These are phyloP conservation scores for Ormyrus labotus DNA, from an alignment of 2,888 invertebrate genomes.

Conservation along the genomic window DNA sequence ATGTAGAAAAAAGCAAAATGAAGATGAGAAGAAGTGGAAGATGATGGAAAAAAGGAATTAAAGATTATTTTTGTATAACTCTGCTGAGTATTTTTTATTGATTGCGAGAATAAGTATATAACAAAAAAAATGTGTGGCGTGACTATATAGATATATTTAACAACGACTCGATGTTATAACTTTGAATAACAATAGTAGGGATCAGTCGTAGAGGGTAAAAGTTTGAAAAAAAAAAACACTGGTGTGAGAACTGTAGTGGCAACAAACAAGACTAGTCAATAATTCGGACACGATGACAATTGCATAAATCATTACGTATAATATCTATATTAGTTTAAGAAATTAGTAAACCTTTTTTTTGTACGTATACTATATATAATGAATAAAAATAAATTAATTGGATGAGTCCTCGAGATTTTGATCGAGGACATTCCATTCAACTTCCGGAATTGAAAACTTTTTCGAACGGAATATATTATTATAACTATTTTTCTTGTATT, in stretches of 20 bases:
- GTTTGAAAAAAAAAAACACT: slow-evolving; percentile 13
- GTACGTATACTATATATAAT: slow-evolving; percentile 2
- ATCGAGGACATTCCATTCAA: slow-evolving; percentile 4
- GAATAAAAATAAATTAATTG: background rate
- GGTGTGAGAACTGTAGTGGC: slow-evolving; percentile 21
- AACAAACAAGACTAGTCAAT: slow-evolving; percentile 49
- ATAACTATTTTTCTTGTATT: slow-evolving; percentile 8
- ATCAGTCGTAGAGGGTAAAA: background rate
- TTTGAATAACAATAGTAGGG: slow-evolving; percentile 2
- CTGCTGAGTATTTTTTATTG: slow-evolving; percentile 53
- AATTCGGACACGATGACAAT: slow-evolving; percentile 46
- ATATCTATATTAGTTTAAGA: background rate
- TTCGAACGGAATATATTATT: slow-evolving; percentile 1
- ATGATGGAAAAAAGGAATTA: slow-evolving; percentile 41
- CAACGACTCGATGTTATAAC: slow-evolving; percentile 31
- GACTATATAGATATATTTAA: slow-evolving; percentile 30
- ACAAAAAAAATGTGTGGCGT: background rate
- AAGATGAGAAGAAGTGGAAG: slow-evolving; percentile 16
- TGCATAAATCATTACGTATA: background rate
- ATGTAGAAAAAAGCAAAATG: background rate
- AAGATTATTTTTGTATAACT: slow-evolving; percentile 56
- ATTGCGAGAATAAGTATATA: slow-evolving; percentile 25
- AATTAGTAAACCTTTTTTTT: slow-evolving; percentile 29
- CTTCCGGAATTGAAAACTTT: slow-evolving; percentile 38
- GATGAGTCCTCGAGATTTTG: background rate